These are phyloP conservation scores for Halcyon smyrnensis DNA, from an alignment of 2,797 vertebrate genomes.

Conservation along the genomic window DNA sequence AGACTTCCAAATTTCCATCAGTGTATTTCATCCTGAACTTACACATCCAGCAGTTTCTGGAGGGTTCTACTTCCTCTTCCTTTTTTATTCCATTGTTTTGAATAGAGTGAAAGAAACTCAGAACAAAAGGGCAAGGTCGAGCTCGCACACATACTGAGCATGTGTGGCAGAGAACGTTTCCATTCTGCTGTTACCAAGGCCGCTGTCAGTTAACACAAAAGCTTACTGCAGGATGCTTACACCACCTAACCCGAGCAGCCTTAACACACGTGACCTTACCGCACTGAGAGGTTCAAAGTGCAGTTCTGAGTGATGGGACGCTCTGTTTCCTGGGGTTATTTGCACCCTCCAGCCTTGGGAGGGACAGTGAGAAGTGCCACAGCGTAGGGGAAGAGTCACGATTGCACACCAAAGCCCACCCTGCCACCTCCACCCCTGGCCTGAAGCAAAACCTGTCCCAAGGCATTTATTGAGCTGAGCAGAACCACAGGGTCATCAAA, in stretches of 20 bases:
- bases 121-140: background rate
- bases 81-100: background rate
- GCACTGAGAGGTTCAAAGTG: background rate
- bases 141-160: background rate
- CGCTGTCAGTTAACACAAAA: background rate
- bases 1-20: background rate
- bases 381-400: background rate
- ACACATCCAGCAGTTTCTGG: background rate
- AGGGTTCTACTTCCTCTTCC: background rate
- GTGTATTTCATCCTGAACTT: background rate
- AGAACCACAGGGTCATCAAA: background rate
- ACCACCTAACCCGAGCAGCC: background rate
- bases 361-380: background rate
- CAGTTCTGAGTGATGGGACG: background rate
- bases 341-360: accelerated
- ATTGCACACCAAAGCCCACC: background rate
- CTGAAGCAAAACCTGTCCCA: background rate
- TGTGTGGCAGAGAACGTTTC: background rate
- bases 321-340: background rate
- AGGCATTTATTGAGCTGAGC: background rate
- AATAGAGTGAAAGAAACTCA: background rate
- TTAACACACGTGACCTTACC: background rate
- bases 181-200: background rate
- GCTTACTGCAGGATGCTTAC: background rate
- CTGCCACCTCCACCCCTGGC: accelerated